Percentiles rank a stretch among this genome's conserved stretches.
Conservation (phyloP, 2,797 vertebrate genomes). For the Melanotaenia nigrans region DNA sequence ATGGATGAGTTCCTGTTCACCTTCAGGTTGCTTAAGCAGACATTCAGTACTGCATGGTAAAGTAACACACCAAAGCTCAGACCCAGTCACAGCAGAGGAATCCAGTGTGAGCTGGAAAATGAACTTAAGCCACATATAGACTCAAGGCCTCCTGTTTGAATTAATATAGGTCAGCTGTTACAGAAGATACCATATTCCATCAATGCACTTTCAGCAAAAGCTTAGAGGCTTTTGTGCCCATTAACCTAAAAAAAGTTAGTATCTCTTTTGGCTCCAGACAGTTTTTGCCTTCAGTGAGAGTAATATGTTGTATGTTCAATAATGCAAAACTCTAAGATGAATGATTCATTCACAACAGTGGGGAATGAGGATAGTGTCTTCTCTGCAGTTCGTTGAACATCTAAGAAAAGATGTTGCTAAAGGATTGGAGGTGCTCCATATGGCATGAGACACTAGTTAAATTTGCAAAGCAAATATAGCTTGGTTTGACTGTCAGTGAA, state of each 20-base stretch:
- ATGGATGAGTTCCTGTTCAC: conserved; percentile 40
- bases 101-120: conserved; percentile 25
- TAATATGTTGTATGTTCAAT: conserved; percentile 74
- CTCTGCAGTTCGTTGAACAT: conserved; percentile 42
- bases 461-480: conserved; percentile 41
- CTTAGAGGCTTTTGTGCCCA: conserved; percentile 30
- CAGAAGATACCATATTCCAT: conserved; percentile 3
- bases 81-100: conserved; percentile 30
- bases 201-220: conserved; percentile 17
- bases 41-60: conserved; percentile 27
- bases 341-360: conserved; percentile 72
- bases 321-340: conserved; percentile 72
- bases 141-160: conserved; percentile 8
- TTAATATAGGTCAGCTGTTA: conserved; percentile 22
- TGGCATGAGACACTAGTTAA: conserved; percentile 31
- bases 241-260: conserved; percentile 46
- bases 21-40: conserved; percentile 31
- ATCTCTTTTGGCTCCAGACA: conserved; percentile 50
- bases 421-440: conserved; percentile 24
- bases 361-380: conserved; percentile 48
- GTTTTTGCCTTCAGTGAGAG: conserved; percentile 66
- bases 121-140: conserved; percentile 25
- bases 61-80: conserved; percentile 24
- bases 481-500: conserved; percentile 44
- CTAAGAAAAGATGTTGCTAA: conserved; percentile 42